These are phyloP conservation scores for Aspidiotus destructor DNA, from an alignment of 2,888 invertebrate species.

Conservation along the genomic window DNA sequence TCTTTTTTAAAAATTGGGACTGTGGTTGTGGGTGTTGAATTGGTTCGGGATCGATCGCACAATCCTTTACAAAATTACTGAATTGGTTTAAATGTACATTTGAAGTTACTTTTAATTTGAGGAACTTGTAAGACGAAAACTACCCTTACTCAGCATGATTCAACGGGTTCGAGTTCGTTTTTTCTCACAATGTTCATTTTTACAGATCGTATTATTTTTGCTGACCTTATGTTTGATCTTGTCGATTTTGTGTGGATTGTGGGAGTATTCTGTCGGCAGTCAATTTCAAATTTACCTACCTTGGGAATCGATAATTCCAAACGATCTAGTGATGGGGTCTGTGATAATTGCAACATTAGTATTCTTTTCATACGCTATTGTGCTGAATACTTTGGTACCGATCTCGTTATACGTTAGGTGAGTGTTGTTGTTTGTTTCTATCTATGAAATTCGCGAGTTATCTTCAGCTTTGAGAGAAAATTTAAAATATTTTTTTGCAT, in stretches of 20 bases:
- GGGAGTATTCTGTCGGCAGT: constrained; percentile 89
- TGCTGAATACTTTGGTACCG: constrained; percentile 98
- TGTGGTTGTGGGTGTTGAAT: too few species aligned
- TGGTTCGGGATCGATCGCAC: too few species aligned
- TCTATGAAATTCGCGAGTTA: too few species aligned
- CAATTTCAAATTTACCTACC: constrained; percentile 83
- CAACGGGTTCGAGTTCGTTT: background rate
- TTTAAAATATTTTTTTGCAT: too few species aligned
- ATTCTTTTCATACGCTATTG: constrained; percentile 98
- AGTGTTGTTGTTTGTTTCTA: constrained; percentile 38
- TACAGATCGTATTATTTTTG: constrained; percentile 94
- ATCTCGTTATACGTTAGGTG: constrained; percentile 97
- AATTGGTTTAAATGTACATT: too few species aligned
- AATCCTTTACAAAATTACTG: too few species aligned
- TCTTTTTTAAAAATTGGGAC: too few species aligned
- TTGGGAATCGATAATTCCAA: constrained; percentile 87
- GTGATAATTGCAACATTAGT: constrained; percentile 90
- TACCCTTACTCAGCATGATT: too few species aligned
- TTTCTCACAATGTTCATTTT: background rate
- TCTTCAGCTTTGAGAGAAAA: too few species aligned
- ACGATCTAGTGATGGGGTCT: constrained; percentile 63
- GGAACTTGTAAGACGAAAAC: too few species aligned
- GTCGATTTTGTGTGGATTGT: constrained; percentile 93
- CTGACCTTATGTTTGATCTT: constrained; percentile 95
- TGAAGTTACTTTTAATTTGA: too few species aligned